phyloP scores from a whole-genome alignment of 2,888 invertebrate species.

The Coremacera marginata region DNA sequence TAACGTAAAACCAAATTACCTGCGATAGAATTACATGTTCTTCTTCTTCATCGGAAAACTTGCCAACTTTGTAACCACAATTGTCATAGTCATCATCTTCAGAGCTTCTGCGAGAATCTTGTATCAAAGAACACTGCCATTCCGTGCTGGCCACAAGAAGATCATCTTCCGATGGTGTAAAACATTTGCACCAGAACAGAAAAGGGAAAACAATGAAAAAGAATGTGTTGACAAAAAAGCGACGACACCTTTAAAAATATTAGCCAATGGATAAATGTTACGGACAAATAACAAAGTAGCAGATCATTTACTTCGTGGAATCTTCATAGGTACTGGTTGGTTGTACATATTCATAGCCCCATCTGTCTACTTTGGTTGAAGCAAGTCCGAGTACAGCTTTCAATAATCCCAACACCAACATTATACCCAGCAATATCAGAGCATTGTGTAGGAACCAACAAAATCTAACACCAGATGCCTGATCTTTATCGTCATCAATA shows the following conservation, averaged over 20 bases:
- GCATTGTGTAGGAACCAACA: conserved; percentile 39
- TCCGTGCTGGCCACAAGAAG: conserved; percentile 52
- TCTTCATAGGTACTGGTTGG: conserved; percentile 52
- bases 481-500: not conserved
- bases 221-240: conserved; percentile 56
- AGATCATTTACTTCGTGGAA: conserved; percentile 48
- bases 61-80: not conserved
- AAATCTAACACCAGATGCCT: conserved; percentile 17
- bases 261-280: not conserved
- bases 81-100: conserved; percentile 9
- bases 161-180: conserved; percentile 55
- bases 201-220: conserved; percentile 57
- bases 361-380: conserved; percentile 47
- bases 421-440: conserved; percentile 43
- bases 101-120: conserved; percentile 27
- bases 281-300: not conserved
- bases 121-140: conserved; percentile 53
- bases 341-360: conserved; percentile 56
- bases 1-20: not conserved
- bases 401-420: conserved; percentile 53
- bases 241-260: conserved; percentile 44
- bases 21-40: conserved; percentile 34
- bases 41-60: conserved; percentile 26
- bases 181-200: conserved; percentile 58
- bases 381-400: conserved; percentile 58